phyloP scores from a whole-genome alignment of 2,888 invertebrate genomes.

The Drosophila suboccidentalis region DNA sequence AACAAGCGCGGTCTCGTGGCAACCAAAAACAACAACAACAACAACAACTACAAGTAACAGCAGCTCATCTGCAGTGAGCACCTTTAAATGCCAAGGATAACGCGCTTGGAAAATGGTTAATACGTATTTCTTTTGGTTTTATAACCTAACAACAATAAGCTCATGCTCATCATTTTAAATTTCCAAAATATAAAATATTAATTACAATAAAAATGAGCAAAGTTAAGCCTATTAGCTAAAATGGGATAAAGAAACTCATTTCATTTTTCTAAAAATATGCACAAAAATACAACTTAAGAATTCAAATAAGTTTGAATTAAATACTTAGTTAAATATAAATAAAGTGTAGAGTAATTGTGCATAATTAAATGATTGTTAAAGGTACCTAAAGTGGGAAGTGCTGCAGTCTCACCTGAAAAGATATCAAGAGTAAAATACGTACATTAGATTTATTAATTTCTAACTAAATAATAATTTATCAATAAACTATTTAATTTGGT shows the following conservation, averaged over 20 bases:
- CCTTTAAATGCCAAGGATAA: slow-evolving; percentile 78
- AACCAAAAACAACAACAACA: slow-evolving; percentile 35
- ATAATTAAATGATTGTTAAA: background rate
- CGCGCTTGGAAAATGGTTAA: slow-evolving; percentile 40
- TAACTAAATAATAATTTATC: background rate
- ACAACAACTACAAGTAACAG: slow-evolving; percentile 12
- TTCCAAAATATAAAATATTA: slow-evolving; percentile 4
- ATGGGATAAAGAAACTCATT: background rate
- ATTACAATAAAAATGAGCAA: background rate
- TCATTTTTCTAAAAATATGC: background rate
- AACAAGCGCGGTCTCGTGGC: slow-evolving; percentile 68
- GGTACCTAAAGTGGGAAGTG: background rate
- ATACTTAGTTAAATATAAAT: background rate
- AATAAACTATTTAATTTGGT: too few relatives aligned
- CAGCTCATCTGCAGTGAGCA: slow-evolving; percentile 39
- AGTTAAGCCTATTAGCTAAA: slow-evolving; percentile 7
- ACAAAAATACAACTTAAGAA: background rate
- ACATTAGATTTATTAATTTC: background rate
- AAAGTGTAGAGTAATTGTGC: background rate
- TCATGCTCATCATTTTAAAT: slow-evolving; percentile 32
- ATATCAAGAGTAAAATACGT: background rate
- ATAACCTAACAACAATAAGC: slow-evolving; percentile 37
- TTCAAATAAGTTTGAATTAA: background rate
- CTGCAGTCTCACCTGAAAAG: slow-evolving; percentile 49
- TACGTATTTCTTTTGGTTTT: slow-evolving; percentile 29